phyloP scores from a whole-genome alignment of 2,113 vertebrate species.

The Semicossyphus pulcher region DNA sequence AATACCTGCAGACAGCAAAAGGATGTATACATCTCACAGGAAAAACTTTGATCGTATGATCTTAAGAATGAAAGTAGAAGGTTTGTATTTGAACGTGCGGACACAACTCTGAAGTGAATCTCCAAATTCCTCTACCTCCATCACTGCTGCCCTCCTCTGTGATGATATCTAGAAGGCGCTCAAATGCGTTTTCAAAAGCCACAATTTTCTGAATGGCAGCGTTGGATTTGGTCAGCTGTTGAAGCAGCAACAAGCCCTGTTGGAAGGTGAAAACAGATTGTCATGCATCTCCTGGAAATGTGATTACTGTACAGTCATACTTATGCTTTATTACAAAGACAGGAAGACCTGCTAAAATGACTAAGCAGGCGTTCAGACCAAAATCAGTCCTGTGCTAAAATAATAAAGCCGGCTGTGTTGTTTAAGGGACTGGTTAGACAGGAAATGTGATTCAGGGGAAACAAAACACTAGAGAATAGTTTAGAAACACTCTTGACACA shows the following conservation, averaged over 20 bases:
- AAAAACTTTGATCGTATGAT: no score
- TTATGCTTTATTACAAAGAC: no score
- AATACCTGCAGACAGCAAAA: conserved; percentile 84
- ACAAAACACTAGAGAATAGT: no score
- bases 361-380: not conserved
- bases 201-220: conserved; percentile 99
- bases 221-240: conserved; percentile 96
- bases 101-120: not conserved
- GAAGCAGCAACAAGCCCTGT: conserved; percentile 93
- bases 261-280: not conserved
- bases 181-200: conserved; percentile 98
- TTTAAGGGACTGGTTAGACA: not conserved
- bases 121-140: conserved; percentile 86
- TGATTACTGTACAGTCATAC: no score
- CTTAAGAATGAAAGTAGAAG: not conserved
- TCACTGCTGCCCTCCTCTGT: conserved; percentile 97
- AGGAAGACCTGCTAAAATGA: no score
- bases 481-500: no score
- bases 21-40: not conserved
- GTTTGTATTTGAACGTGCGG: not conserved
- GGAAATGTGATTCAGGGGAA: not conserved
- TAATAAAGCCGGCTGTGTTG: not conserved
- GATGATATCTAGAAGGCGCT: conserved; percentile 95
- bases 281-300: not conserved
- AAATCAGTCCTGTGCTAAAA: not conserved